phyloP scores from a whole-genome alignment of 1,140 invertebrate species.

The Atta colombica region DNA sequence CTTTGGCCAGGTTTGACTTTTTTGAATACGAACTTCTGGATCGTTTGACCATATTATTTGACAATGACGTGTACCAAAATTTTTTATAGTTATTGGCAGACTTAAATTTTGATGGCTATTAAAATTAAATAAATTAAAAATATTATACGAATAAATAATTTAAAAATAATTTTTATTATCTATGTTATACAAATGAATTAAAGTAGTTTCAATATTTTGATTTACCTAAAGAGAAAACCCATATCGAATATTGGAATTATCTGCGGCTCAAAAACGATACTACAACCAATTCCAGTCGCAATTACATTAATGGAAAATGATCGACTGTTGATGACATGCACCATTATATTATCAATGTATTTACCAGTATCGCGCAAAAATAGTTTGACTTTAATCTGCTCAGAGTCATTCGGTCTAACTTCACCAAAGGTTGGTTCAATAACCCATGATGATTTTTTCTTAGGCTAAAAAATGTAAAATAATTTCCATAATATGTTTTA shows the following conservation, averaged over 20 bases:
- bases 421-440: conserved; percentile 62
- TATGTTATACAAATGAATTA: conserved; percentile 7
- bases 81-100: conserved; percentile 80
- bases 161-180: neutral
- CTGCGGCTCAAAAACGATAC: conserved; percentile 81
- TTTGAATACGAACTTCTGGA: conserved; percentile 60
- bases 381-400: conserved; percentile 75
- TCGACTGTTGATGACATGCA: conserved; percentile 77
- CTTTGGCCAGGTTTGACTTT: neutral
- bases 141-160: conserved; percentile 1
- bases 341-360: conserved; percentile 76
- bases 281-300: conserved; percentile 83
- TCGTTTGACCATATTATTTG: conserved; percentile 79
- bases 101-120: conserved; percentile 79
- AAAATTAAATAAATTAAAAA: conserved; percentile 38
- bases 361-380: conserved; percentile 80
- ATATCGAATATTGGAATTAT: conserved; percentile 84
- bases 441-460: conserved; percentile 69
- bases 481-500: neutral
- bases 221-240: conserved; percentile 81
- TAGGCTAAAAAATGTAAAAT: conserved; percentile 57
- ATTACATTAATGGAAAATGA: conserved; percentile 66
- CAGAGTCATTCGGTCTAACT: conserved; percentile 72
- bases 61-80: conserved; percentile 80
- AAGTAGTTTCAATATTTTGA: conserved; percentile 2